Evolutionary conservation across 2,113 vertebrate species (phyloP), one percentile per base, ranked within the genome.

Genomic region (Callipepla squamata): DNA sequence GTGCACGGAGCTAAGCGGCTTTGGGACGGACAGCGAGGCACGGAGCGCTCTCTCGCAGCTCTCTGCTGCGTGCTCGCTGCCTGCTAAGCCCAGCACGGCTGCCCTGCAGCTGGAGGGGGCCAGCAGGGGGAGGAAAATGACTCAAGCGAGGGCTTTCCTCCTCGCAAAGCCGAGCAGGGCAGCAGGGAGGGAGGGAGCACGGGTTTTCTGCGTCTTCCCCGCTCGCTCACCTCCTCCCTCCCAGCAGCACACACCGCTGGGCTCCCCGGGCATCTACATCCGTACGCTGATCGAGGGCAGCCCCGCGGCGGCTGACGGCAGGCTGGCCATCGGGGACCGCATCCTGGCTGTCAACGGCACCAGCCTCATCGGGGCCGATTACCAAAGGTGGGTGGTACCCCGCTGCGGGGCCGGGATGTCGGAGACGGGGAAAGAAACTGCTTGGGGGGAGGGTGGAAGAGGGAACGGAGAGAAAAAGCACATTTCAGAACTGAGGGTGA

Each of bases 261-360:
- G 98, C 16, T 91, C 98, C 53, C 98, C 99, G 0, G 99, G 99
- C 57, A 99, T 99, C 95, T 99, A 99, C 96, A 99, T 99, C 97
- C 98, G 99, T 94, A 99, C 99, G 1, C 97, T 99, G 94, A 98
- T 99, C 23, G 99, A 98, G 0, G 98, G 99, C 40, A 98, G 99
- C 48, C 99, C 99, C 0, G 99, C 99, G 0, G 98, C 99, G 0
- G 80, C 98, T 0, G 98, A 99, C 0, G 98, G 99, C 50, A 81
- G 99, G 15, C 98, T 99, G 80, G 97, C 98, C 40, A 98, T 99
- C 3, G 99, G 99, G 40, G 99, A 99, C 95, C 98, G 98, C 25
- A 99, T 99, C 97, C 98, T 99, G 94, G 99, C 99, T 7, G 99
- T 99, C 91, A 99, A 99, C 0, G 99, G 99, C 55, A 98, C 98